These are phyloP conservation scores for Pseudomyrmex pallidus DNA, from an alignment of 1,140 invertebrate species.

Conservation along the genomic window DNA sequence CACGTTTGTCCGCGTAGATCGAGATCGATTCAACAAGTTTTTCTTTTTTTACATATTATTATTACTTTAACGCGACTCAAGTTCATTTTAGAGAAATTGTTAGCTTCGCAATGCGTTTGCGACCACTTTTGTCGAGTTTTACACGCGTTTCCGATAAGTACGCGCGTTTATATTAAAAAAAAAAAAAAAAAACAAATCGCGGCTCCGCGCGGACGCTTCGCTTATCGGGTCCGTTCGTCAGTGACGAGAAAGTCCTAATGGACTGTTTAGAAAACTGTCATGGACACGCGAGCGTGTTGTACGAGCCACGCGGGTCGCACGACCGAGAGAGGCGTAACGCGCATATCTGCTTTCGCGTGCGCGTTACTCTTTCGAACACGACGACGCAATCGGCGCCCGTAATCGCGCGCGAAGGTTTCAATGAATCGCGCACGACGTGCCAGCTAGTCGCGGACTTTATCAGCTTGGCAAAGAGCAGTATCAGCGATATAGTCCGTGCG, in stretches of 20 bases:
- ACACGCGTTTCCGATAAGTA: too few species aligned
- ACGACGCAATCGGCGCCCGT: constrained; percentile 55
- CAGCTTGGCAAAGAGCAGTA: constrained; percentile 61
- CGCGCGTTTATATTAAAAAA: too few species aligned
- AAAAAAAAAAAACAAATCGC: not conserved
- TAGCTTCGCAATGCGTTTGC: too few species aligned
- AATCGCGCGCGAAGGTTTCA: constrained; percentile 65
- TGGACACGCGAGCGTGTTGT: not conserved
- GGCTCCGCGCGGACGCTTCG: not conserved
- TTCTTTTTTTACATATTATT: too few species aligned
- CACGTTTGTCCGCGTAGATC: too few species aligned
- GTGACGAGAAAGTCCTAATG: constrained; percentile 22
- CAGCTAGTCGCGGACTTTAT: constrained; percentile 58
- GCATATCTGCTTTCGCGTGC: constrained; percentile 40
- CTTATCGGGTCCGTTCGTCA: constrained; percentile 22
- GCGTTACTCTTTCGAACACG: constrained; percentile 2
- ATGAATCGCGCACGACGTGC: constrained; percentile 61
- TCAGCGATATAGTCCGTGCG: constrained; percentile 42
- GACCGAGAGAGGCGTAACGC: constrained; percentile 38
- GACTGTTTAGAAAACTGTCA: constrained; percentile 43
- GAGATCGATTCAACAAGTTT: too few species aligned
- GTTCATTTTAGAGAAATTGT: too few species aligned
- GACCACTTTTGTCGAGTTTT: too few species aligned
- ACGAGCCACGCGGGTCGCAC: not conserved
- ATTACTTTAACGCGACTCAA: too few species aligned